phyloP scores from a whole-genome alignment of 2,113 vertebrate species.

The Engystomops pustulosus region DNA sequence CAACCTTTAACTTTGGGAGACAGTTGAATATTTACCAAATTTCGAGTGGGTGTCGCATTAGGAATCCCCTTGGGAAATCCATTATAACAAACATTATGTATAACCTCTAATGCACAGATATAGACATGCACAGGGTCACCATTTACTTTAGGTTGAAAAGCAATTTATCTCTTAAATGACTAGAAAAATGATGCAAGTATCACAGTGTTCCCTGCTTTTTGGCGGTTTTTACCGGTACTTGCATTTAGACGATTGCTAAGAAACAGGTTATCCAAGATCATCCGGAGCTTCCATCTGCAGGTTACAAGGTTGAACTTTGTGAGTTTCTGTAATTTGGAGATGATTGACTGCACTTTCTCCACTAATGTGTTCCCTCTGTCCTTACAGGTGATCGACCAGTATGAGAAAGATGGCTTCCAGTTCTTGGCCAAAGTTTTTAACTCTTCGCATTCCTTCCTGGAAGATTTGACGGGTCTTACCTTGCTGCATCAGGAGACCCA shows the following conservation, averaged over 20 bases:
- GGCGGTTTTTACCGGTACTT: neutral
- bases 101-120: too few relatives aligned
- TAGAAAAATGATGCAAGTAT: neutral
- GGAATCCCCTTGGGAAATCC: too few relatives aligned
- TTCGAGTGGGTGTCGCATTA: too few relatives aligned
- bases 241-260: neutral
- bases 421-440: slow-evolving; percentile 96
- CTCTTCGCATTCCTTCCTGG: slow-evolving; percentile 98
- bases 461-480: slow-evolving; percentile 95
- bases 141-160: neutral
- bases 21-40: too few relatives aligned
- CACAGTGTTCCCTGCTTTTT: neutral
- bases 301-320: neutral
- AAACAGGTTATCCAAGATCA: neutral
- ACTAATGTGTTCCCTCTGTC: neutral
- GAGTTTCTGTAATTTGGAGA: neutral
- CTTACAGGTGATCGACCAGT: slow-evolving; percentile 89
- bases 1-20: too few relatives aligned
- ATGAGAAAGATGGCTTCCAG: slow-evolving; percentile 89
- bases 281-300: neutral
- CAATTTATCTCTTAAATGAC: neutral
- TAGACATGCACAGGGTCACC: too few relatives aligned
- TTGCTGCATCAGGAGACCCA: slow-evolving; percentile 96
- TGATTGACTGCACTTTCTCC: neutral
- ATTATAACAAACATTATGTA: neutral